Evolutionary conservation across 2,797 vertebrate species (phyloP).

Genomic region (Sebastiscus tertius): DNA sequence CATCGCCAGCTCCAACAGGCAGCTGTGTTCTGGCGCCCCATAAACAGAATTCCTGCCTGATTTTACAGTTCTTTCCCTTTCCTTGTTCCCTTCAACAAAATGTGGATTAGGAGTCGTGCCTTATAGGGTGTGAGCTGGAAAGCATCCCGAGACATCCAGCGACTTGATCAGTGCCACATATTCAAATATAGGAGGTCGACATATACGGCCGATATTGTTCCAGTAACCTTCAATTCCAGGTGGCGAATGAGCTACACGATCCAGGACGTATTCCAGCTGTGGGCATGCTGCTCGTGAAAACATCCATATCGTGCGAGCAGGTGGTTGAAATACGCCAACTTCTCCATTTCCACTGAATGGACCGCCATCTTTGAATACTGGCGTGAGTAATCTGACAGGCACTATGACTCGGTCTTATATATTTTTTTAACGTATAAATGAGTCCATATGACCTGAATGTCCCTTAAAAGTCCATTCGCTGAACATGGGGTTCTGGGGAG

Average conservation of each 20-base stretch:
- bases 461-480: slow-evolving; percentile 6
- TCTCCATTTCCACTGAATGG: background rate
- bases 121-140: slow-evolving; percentile 43
- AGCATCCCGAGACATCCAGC: slow-evolving; percentile 8
- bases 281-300: slow-evolving; percentile 16
- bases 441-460: slow-evolving; percentile 24
- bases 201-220: slow-evolving; percentile 11
- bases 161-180: slow-evolving; percentile 15
- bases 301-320: slow-evolving; percentile 35
- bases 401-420: background rate
- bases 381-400: background rate
- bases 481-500: slow-evolving; percentile 16
- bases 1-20: slow-evolving; percentile 58
- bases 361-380: background rate
- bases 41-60: slow-evolving; percentile 78
- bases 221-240: slow-evolving; percentile 17
- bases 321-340: slow-evolving; percentile 1
- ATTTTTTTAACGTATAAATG: background rate
- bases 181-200: slow-evolving; percentile 10
- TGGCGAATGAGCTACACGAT: background rate
- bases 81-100: slow-evolving; percentile 49
- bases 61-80: slow-evolving; percentile 76
- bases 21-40: slow-evolving; percentile 71
- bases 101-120: slow-evolving; percentile 37
- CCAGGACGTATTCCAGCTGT: slow-evolving; percentile 15